phyloP scores from a whole-genome alignment of 2,797 vertebrate genomes.

The Chromobotia macracanthus region DNA sequence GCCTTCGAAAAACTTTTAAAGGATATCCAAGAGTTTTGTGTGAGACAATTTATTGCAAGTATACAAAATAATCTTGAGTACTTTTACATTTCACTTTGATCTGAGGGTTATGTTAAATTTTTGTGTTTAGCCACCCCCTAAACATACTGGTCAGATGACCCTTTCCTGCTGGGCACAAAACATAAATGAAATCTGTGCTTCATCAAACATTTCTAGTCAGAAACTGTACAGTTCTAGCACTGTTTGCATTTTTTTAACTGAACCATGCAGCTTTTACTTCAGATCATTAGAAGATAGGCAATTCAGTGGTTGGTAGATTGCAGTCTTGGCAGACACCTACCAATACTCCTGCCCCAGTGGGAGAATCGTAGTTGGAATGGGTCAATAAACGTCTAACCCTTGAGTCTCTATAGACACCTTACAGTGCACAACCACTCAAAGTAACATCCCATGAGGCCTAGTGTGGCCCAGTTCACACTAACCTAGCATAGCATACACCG shows the following conservation, averaged over 20 bases:
- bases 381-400: conserved; percentile 33
- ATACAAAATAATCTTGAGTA: not conserved
- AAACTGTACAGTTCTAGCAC: not conserved
- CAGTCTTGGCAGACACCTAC: conserved; percentile 19
- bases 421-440: conserved; percentile 1
- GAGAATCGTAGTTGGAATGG: conserved; percentile 25
- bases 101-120: not conserved
- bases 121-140: not conserved
- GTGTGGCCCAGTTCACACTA: conserved; percentile 51
- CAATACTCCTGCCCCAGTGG: conserved; percentile 15
- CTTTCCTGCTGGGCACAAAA: not conserved
- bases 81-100: not conserved
- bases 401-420: conserved; percentile 29
- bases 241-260: conserved; percentile 10
- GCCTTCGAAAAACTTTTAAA: not conserved
- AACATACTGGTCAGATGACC: not conserved
- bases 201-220: not conserved
- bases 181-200: not conserved
- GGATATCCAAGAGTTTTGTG: not conserved
- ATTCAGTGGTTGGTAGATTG: conserved; percentile 36
- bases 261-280: conserved; percentile 21
- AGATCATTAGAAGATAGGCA: conserved; percentile 32
- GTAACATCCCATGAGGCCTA: conserved; percentile 19
- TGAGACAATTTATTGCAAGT: not conserved
- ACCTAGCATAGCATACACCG: conserved; percentile 32